These are phyloP conservation scores for Hypotaenidia philippensis DNA, from an alignment of 2,797 vertebrate genomes.

Conservation along the genomic window DNA sequence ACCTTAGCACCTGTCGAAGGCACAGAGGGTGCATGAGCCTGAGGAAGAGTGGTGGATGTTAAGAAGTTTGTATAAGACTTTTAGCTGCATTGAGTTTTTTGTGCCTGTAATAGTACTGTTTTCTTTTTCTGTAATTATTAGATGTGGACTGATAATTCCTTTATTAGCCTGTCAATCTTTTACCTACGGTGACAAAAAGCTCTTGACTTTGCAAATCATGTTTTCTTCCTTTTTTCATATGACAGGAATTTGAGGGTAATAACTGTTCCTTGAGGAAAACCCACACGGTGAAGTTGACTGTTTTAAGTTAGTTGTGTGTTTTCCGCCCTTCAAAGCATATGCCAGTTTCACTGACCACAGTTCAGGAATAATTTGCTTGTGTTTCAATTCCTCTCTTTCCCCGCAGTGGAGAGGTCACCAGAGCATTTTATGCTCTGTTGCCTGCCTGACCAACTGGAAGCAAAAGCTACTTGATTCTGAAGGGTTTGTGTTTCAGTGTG, in stretches of 20 bases:
- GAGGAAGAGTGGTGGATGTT: neutral
- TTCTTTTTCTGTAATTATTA: neutral
- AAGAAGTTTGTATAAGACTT: neutral
- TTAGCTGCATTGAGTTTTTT: neutral
- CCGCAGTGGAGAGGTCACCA: neutral
- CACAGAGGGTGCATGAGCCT: neutral
- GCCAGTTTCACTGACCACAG: neutral
- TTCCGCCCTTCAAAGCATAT: neutral
- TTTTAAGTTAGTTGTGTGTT: neutral
- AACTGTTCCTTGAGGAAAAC: neutral
- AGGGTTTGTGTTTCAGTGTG: neutral
- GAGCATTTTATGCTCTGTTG: neutral
- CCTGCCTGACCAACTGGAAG: neutral
- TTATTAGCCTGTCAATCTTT: neutral
- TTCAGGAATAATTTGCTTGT: neutral
- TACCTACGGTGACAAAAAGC: neutral
- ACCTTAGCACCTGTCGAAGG: neutral
- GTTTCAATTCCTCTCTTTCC: neutral
- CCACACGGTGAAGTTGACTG: neutral
- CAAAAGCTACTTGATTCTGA: slow-evolving; percentile 1
- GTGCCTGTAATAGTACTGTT: neutral
- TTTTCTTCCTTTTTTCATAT: neutral
- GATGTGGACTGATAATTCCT: neutral
- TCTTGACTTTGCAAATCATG: neutral
- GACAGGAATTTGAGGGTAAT: neutral